Base-by-base conservation (phyloP, 2,888 invertebrate species). In the Apoda limacodes region DNA sequence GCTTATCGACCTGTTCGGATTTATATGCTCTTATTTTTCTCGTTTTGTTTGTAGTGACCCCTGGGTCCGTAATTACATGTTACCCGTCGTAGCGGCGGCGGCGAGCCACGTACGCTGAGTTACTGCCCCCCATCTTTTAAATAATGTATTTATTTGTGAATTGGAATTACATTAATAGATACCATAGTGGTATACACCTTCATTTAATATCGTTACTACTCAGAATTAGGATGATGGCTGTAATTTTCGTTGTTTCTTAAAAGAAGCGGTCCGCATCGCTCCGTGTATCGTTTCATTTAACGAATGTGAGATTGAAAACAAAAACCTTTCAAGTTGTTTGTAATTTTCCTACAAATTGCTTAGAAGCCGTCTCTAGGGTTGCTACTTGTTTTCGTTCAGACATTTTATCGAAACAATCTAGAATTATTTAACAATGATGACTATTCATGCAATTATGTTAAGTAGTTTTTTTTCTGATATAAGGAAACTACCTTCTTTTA, bases 101-200 rank as follows among this genome's bases (percentile, higher is more conserved):
- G 50, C 60, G 41, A 39, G 50, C 58, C 69, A 72, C 75, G 75
- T 75, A 72, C 61, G 42, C 48, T 45, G 52, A 50, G 49, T 56
- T 44, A 45, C 48, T 60, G 55, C 57, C 49, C 59, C 59, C 65
- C 60, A 69, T 66, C 58, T 56, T 70, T 64, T 74, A 69, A 72
- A 71, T 70, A 61, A 60, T 62, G 75, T 76, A 74, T 78, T 78
- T 76, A 76, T 76, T 74, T 71, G 64, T 71, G 61, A 74, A 74
- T 72, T 54, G 66, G 62, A 61, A 67, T 67, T 66, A 72, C 61
- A 75, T 76, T 78, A 78, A 78, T 76, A 78, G 71, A 66, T 55
- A 35, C 52, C 50, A 60, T 61, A 60, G 55, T 44, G 50, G 61
- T 68, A 60, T 67, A 64, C 67, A 69, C 76, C 75, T 67, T 72